Evolutionary conservation across 1,140 invertebrate genomes (phyloP).

Genomic region (Bactericera cockerelli): DNA sequence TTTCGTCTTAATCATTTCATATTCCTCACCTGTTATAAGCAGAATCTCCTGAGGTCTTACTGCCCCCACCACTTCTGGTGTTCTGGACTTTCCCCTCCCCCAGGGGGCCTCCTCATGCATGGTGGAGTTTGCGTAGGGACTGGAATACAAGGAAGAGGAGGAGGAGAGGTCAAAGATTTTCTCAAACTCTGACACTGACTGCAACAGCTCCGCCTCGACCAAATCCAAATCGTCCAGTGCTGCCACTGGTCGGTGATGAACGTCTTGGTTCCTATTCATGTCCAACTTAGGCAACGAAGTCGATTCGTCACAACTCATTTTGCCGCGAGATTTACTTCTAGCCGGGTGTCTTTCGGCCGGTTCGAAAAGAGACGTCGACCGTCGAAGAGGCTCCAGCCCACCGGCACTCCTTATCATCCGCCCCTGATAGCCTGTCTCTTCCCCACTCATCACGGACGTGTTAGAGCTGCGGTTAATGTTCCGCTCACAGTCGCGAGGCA

Average conservation of each 20-base stretch:
- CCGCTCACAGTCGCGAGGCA: not conserved
- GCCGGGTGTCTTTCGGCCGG: not conserved
- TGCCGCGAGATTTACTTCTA: not conserved
- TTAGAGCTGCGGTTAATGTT: not conserved
- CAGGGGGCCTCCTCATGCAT: not conserved
- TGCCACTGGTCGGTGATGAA: not conserved
- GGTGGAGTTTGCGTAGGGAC: slow-evolving; percentile 5
- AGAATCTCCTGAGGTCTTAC: slow-evolving; percentile 38
- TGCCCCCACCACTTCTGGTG: not conserved
- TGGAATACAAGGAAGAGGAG: slow-evolving; percentile 15
- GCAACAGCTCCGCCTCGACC: slow-evolving; percentile 23
- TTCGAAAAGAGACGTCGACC: not conserved
- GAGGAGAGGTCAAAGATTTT: slow-evolving; percentile 19
- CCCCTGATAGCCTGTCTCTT: too few relatives aligned
- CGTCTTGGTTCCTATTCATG: too few relatives aligned
- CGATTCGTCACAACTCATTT: not conserved
- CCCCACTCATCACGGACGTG: not conserved
- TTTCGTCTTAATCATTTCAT: too few relatives aligned
- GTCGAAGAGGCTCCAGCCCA: not conserved
- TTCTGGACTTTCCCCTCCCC: not conserved
- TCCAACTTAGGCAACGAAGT: too few relatives aligned
- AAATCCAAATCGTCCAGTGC: slow-evolving; percentile 15
- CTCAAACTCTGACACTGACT: slow-evolving; percentile 25
- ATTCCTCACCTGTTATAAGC: slow-evolving; percentile 53
- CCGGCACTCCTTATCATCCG: not conserved